Conservation (phyloP, 2,797 vertebrate species). For the Acanthiza pusilla region DNA sequence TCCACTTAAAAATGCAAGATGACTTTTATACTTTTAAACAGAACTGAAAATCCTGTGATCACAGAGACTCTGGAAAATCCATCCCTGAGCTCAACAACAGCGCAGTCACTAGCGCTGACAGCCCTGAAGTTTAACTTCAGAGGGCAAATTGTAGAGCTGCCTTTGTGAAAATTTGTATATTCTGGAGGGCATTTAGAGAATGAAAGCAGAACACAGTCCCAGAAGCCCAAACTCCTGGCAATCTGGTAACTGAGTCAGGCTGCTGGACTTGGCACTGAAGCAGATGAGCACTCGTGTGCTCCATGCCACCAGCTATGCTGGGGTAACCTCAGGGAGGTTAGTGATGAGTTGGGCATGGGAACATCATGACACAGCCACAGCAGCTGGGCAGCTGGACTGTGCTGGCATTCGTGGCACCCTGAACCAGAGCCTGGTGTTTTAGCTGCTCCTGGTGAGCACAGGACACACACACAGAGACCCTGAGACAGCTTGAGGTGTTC, state of each 20-base stretch:
- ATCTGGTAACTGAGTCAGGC: background rate
- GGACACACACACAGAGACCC: background rate
- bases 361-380: background rate
- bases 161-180: background rate
- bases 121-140: background rate
- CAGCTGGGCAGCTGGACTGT: background rate
- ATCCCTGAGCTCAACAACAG: background rate
- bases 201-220: background rate
- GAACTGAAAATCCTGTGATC: background rate
- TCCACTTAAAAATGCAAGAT: background rate
- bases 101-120: background rate
- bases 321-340: background rate
- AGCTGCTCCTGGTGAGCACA: background rate
- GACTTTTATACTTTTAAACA: background rate
- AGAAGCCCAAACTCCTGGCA: fast-evolving
- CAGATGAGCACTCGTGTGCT: fast-evolving
- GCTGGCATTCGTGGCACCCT: fast-evolving
- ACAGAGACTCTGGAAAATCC: background rate
- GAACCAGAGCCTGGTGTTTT: background rate
- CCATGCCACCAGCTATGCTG: background rate
- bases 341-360: background rate
- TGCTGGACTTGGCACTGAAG: background rate
- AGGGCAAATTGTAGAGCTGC: background rate
- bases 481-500: constrained; percentile 5
- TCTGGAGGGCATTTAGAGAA: background rate